Base-by-base conservation (phyloP, 2,113 vertebrate species). In the Dipodomys spectabilis region DNA sequence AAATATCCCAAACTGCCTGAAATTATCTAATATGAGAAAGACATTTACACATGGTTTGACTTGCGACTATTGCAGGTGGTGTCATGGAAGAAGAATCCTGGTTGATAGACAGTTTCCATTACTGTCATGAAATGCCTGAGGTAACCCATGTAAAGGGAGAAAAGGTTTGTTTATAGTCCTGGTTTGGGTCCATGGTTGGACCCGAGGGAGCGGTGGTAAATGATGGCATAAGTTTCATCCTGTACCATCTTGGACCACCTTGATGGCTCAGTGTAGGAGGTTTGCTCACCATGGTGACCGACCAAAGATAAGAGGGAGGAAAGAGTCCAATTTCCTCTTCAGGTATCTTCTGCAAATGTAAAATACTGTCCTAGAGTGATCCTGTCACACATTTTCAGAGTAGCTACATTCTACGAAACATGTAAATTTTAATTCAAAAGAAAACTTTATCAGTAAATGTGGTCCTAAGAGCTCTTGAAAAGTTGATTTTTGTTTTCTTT, bases 301-400 rank as follows among this genome's bases (percentile, higher is more conserved):
- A 60, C 13, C 45, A 72, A 7, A n/a, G n/a, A 13, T 30, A 16
- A n/a, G 27, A 78, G 30, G 44, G 1, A 75, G 19, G 71, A 9
- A 27, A 22, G n/a, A 20, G 30, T 4, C 23, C 25, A 16, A 19
- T 18, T 7, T 45, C 39, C 30, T 32, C 13, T 82, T 20, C 2
- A 93, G 30, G 64, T 64, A 89, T 75, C 64, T 89, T 35, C 57
- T 20, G 7, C 20, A 95, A 96, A 93, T 86, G 19, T 60, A 91
- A 83, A 82, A 89, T 81, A n/a, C 15, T 65, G 27, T n/a, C 22
- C 32, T 95, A 91, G 73, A 62, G 60, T 13, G 45, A 88, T 27
- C 39, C 5, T 60, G 7, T 45, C 77, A 73, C n/a, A 64, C 20
- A 89, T 79, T 39, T 84, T 1, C 49, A 73, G 27, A 91, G 30